These are phyloP conservation scores for Neostethus bicornis DNA, from an alignment of 2,797 vertebrate species.

Conservation along the genomic window DNA sequence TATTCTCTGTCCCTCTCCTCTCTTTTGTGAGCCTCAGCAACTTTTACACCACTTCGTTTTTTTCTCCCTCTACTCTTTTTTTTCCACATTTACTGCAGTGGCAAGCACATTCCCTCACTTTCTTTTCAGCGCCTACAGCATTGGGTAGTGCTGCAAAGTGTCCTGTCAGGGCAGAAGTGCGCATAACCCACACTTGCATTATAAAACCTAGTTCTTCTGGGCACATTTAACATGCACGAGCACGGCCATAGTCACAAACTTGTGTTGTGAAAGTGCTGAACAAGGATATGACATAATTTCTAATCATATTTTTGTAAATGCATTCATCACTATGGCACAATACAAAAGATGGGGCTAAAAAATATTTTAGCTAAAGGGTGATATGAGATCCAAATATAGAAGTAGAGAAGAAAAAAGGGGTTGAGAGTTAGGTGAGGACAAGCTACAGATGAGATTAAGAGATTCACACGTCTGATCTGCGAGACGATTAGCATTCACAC, in stretches of 20 bases:
- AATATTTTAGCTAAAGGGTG: no score
- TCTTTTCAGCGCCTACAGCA: constrained; percentile 68
- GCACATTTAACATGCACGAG: constrained; percentile 38
- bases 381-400: not conserved
- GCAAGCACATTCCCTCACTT: constrained; percentile 71
- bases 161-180: constrained; percentile 58
- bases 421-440: constrained; percentile 44
- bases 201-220: constrained; percentile 34
- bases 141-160: constrained; percentile 54
- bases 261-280: constrained; percentile 9
- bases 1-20: constrained; percentile 64
- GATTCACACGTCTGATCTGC: constrained; percentile 50
- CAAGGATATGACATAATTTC: constrained; percentile 40
- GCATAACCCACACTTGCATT: constrained; percentile 37
- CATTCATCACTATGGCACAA: constrained; percentile 43
- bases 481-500: constrained; percentile 70
- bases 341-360: constrained; percentile 19
- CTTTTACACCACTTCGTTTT: constrained; percentile 67
- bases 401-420: constrained; percentile 1
- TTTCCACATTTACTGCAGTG: constrained; percentile 73
- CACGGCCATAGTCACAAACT: constrained; percentile 26
- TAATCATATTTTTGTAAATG: constrained; percentile 49
- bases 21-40: constrained; percentile 78
- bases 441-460: constrained; percentile 41
- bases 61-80: constrained; percentile 29